Evolutionary conservation across 2,797 vertebrate genomes (phyloP), one percentile per base, ranked within the genome.

Genomic region (Notolabrus celidotus): DNA sequence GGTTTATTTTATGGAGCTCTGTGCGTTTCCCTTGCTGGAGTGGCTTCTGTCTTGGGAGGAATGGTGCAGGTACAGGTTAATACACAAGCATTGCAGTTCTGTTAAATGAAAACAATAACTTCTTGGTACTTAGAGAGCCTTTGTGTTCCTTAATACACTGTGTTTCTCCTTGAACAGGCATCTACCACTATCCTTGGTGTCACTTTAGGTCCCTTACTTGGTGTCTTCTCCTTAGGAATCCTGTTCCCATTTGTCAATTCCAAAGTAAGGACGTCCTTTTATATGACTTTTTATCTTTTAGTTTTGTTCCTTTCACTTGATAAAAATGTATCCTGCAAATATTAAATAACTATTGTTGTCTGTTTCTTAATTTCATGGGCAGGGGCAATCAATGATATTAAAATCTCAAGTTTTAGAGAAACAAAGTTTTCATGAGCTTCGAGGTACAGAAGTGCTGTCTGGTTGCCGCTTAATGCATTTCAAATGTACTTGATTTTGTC

Each of bases 21-120:
- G 22, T 98, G 96, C 76, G 96, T 99, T 4, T 94, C 84, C 20
- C 96, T 98, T 96, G 95, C 96, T 73, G 96, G 90, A 0, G 0
- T 98, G 74, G 95, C 97, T 3, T 98, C 97, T 12, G 46, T 95
- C 1, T 89, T 99, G 94, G 96, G 95, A 81, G 87, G 88, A 36
- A 78, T 98, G 83, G 65, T 99, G 57, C 96, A 99, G 96, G 97
- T 97, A 86, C 2, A 34, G 23, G 10, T 56, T 17, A 17, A 10
- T 14, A 43, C 5, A 14, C 15, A 34, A 27, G 3, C 27, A n/a
- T n/a, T n/a, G n/a, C 29, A 31, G 29, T 31, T 31, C 9, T 31
- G 29, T 9, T 31, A 4, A n/a, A 31, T 31, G 29, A n/a, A 9
- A 31, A 31, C 9, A 5, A 31, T 4, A 5, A 9, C 9, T 31